Evolutionary conservation across 2,797 vertebrate genomes (phyloP).

Genomic region (Cynopterus sphinx): DNA sequence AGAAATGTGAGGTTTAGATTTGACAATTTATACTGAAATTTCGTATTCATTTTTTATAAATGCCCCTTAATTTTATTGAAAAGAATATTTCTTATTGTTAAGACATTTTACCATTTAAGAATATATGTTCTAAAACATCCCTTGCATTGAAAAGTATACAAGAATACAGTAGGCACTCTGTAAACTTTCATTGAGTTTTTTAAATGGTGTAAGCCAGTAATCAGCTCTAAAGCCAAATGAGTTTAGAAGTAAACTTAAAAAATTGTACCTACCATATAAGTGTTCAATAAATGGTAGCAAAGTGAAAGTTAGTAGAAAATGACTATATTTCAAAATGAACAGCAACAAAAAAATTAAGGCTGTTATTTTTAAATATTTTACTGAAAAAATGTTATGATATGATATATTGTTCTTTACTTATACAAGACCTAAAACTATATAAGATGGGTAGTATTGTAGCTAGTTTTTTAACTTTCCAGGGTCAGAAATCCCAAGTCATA

Average conservation of each 20-base stretch:
- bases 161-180: neutral
- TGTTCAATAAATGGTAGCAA: neutral
- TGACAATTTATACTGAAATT: neutral
- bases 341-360: neutral
- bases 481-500: neutral
- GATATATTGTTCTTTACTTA: neutral
- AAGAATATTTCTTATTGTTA: constrained; percentile 34
- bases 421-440: neutral
- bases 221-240: neutral
- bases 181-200: neutral
- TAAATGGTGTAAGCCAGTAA: neutral
- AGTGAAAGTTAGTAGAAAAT: neutral
- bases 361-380: neutral
- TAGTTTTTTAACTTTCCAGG: neutral
- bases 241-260: neutral
- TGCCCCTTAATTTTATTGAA: neutral
- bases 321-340: neutral
- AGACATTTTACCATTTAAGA: neutral
- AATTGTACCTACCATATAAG: neutral
- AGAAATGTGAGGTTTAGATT: neutral
- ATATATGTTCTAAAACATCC: neutral
- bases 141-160: neutral
- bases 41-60: neutral
- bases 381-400: neutral
- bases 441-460: neutral